phyloP scores from a whole-genome alignment of 2,888 invertebrate species.

The Archips xylosteana region DNA sequence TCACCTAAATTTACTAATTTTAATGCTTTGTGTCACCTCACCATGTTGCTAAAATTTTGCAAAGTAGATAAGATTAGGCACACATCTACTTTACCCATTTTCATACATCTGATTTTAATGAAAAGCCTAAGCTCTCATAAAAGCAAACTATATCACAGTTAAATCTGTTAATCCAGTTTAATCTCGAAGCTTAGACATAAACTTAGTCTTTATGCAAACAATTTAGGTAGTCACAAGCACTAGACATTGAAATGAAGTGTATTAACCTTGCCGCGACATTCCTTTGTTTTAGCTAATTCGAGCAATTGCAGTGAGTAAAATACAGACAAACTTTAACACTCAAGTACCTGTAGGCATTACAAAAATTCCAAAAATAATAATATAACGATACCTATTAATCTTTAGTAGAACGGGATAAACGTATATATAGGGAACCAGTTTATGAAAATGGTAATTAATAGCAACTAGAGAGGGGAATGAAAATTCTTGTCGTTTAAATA shows the following conservation, averaged over 20 bases:
- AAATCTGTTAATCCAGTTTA: slow-evolving; percentile 14
- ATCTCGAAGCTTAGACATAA: slow-evolving; percentile 6
- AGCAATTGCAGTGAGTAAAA: not conserved
- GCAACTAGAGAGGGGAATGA: not conserved
- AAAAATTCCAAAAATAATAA: too few relatives aligned
- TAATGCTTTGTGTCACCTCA: too few relatives aligned
- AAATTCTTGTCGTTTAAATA: not conserved
- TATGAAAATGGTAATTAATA: not conserved
- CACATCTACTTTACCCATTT: not conserved
- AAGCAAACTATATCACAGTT: slow-evolving; percentile 1
- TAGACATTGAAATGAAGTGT: not conserved
- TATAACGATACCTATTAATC: too few relatives aligned
- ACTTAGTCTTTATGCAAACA: slow-evolving; percentile 3
- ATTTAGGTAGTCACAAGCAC: slow-evolving; percentile 7
- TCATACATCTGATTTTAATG: slow-evolving; percentile 5
- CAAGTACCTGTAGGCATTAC: not conserved
- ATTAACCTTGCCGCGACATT: not conserved
- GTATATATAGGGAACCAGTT: too few relatives aligned
- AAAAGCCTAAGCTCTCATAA: slow-evolving; percentile 11
- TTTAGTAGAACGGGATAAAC: too few relatives aligned
- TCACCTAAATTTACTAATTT: too few relatives aligned
- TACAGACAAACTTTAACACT: not conserved
- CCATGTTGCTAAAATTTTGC: too few relatives aligned
- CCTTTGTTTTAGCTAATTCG: not conserved
- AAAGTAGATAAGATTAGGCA: too few relatives aligned